Base-by-base conservation (phyloP, 2,113 vertebrate species). In the Otus sunia region DNA sequence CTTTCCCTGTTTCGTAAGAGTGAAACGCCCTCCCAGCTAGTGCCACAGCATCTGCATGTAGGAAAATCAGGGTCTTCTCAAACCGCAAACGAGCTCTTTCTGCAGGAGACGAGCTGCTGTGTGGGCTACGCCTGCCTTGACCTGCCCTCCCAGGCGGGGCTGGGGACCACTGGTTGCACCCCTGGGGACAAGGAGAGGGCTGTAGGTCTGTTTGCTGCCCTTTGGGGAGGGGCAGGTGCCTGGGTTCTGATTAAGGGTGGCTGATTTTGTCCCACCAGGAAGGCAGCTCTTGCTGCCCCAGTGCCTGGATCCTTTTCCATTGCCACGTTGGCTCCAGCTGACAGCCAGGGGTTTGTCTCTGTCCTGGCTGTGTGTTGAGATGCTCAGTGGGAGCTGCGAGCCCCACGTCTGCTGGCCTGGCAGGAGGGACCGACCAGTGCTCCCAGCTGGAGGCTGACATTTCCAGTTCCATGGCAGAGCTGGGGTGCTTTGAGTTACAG, bases 1-100 rank as follows among this genome's bases (percentile, higher is more conserved):
- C 85, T 19, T 34, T 26, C 47, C 30, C 43, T 15, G 6, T 2
- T 37, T 25, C 16, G 0, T 1, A 1, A 2, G 22, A 39, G 20
- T 0, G 17, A 59, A 23, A 15, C 0, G 1, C 26, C 13, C 63
- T 56, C 41, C 36, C 77, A 32, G 53, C 19, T 23, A 5, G 19
- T 20, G 16, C 69, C 83, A 15, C 55, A 2, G 55, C 63, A 7
- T 6, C 36, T 34, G 5, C 6, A 0, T 1, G 49, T 2, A 30
- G 75, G 47, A 17, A 32, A 20, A 55, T 3, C 16, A 0, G 41
- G 67, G n/a, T 32, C 53, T 55, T 60, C n/a, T 8, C 68, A 60
- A 80, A 45, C 15, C 43, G 58, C 79, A 60, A 9, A 45, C 34
- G 10, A 49, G n/a, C 21, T n/a, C 12, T 16, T 76, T 17, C 69